These are phyloP conservation scores for Aurelia aurita DNA, from an alignment of 30 jellyfish, hydroid and myxozoan species.

Conservation along the genomic window DNA sequence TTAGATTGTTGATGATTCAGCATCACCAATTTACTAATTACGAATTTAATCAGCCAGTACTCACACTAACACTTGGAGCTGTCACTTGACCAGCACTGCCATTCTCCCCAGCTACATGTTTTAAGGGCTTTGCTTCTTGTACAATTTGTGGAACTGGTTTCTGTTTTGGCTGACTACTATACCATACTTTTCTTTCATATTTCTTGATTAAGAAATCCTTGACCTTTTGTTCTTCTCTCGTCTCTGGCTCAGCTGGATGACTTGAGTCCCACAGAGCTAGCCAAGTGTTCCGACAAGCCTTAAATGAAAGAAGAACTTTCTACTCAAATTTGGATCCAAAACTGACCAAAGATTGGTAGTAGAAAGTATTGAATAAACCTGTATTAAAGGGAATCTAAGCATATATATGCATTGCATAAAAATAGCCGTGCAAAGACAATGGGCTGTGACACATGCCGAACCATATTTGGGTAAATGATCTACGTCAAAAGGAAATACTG, in stretches of 20 bases:
- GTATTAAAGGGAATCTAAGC: too few relatives aligned
- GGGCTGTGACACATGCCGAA: too few relatives aligned
- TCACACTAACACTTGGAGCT: constrained; percentile 34
- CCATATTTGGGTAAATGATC: too few relatives aligned
- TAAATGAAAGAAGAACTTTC: not conserved
- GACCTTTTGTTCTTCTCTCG: constrained; percentile 93
- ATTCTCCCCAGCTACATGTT: constrained; percentile 82
- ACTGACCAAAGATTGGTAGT: too few relatives aligned
- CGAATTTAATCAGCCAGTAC: not conserved
- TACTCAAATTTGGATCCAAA: too few relatives aligned
- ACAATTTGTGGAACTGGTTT: constrained; percentile 58
- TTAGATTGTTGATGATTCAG: too few relatives aligned
- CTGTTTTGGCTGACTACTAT: constrained; percentile 82
- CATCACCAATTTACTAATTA: too few relatives aligned
- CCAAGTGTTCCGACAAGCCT: constrained; percentile 94
- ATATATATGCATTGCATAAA: too few relatives aligned
- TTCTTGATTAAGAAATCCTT: constrained; percentile 81
- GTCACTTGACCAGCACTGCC: constrained; percentile 49
- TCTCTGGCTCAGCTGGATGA: constrained; percentile 92
- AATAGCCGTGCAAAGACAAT: too few relatives aligned
- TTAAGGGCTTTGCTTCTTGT: constrained; percentile 93
- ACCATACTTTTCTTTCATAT: constrained; percentile 93
- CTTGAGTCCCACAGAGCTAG: constrained; percentile 91
- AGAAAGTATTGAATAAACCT: too few relatives aligned
- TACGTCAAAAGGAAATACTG: too few relatives aligned